Evolutionary conservation across 2,888 invertebrate species (phyloP), one percentile per base, ranked within the genome.

Genomic region (Phoronis australis): DNA sequence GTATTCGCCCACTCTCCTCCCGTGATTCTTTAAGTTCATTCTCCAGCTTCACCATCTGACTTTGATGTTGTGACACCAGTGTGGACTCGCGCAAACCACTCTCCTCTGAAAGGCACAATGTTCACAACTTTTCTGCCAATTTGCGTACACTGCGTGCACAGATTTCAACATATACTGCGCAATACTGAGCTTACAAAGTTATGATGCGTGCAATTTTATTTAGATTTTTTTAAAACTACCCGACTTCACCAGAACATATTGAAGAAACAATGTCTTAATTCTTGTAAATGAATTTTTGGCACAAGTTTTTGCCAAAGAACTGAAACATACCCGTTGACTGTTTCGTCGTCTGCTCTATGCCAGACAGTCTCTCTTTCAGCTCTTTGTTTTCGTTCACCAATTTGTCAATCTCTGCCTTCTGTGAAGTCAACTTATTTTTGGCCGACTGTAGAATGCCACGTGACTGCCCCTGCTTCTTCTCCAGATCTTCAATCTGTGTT

Each of bases 331-430:
- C n/a, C n/a, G n/a, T n/a, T n/a, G n/a, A n/a, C n/a, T n/a, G n/a
- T n/a, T n/a, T n/a, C n/a, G n/a, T n/a, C n/a, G n/a, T n/a, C n/a
- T n/a, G n/a, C n/a, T n/a, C n/a, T n/a, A n/a, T n/a, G n/a, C n/a
- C n/a, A n/a, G n/a, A n/a, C 24, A 87, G 80, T 65, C 87, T 83
- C 70, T 88, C 86, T 60, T 79, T 77, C 51, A 80, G 76, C 39
- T 83, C 85, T 1, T 82, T 80, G 44, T 61, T 55, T 52, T 72
- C 67, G 25, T 54, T 50, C 82, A 80, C 42, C 82, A 77, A 59
- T 87, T 85, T 42, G 65, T 90, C 86, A 73, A 88, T 87, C 63
- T 88, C 86, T 52, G 18, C 18, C 40, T 67, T 71, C 56, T 69
- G 66, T 21, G 52, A 52, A 21, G 60, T 60, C 39, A 73, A 56